Conservation (phyloP, 2,113 vertebrate species). For the Noctilio leporinus region DNA sequence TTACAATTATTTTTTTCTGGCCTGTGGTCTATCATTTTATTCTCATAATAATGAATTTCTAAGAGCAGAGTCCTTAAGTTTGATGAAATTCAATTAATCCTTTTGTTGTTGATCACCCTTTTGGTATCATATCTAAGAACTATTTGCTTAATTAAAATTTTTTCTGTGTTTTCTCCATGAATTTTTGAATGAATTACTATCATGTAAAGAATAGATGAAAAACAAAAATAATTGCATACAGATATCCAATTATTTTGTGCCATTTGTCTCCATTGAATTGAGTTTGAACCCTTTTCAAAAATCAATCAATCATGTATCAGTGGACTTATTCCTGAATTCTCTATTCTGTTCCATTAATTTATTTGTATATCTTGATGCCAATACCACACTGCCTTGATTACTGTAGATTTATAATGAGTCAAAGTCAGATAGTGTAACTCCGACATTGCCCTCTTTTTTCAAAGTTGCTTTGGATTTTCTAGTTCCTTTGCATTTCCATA, state of each 20-base stretch:
- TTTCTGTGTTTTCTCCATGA: not conserved
- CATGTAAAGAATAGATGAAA: not conserved
- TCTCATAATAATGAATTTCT: not conserved
- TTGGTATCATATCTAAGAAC: not conserved
- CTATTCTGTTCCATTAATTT: not conserved
- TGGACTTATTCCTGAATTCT: not conserved
- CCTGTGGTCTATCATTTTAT: not conserved
- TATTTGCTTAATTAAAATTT: not conserved
- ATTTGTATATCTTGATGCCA: not conserved
- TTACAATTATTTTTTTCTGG: not conserved
- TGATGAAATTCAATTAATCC: not conserved
- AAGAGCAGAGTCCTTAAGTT: not conserved
- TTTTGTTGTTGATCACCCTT: not conserved
- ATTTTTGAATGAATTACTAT: not conserved
- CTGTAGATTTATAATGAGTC: not conserved
- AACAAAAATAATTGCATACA: not conserved
- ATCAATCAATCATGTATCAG: not conserved
- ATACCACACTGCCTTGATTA: not conserved
- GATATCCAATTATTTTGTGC: not conserved
- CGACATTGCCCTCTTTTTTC: not conserved
- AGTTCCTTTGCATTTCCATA: not conserved
- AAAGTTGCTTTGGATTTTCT: constrained; percentile 20
- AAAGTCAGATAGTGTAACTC: not conserved
- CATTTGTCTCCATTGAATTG: not conserved
- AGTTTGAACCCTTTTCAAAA: not conserved